Conservation (phyloP, 2,888 invertebrate species). For the Acrocera orbiculus region DNA sequence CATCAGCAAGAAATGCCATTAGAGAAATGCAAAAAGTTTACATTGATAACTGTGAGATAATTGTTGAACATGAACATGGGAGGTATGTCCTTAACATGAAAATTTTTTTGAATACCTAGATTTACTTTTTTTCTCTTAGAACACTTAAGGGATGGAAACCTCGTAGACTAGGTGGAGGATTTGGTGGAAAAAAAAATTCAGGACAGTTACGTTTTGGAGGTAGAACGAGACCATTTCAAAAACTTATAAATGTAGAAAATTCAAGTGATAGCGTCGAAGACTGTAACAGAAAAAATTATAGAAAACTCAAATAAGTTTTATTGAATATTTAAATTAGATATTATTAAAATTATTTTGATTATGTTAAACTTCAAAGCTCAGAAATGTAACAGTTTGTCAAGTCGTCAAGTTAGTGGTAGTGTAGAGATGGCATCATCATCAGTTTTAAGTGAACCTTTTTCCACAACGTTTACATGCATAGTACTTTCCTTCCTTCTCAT, state of each 20-base stretch:
- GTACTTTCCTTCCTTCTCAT: no score
- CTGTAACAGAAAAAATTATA: no score
- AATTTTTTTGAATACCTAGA: not conserved
- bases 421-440: no score
- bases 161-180: conserved; percentile 69
- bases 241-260: conserved; percentile 37
- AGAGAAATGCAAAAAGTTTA: conserved; percentile 38
- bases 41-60: conserved; percentile 50
- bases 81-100: conserved; percentile 28
- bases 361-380: no score
- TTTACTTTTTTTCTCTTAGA: conserved; percentile 7
- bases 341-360: no score
- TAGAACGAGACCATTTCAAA: conserved; percentile 54
- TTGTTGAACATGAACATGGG: conserved; percentile 63
- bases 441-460: no score
- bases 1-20: conserved; percentile 43
- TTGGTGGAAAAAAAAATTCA: conserved; percentile 70
- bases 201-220: conserved; percentile 81
- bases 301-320: no score
- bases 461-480: no score
- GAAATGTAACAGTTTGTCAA: no score
- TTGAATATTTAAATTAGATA: no score
- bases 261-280: no score
- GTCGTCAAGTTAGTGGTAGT: no score
- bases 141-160: conserved; percentile 65